phyloP scores from a whole-genome alignment of 2,797 vertebrate genomes.

The Petrocephalus sullivani region DNA sequence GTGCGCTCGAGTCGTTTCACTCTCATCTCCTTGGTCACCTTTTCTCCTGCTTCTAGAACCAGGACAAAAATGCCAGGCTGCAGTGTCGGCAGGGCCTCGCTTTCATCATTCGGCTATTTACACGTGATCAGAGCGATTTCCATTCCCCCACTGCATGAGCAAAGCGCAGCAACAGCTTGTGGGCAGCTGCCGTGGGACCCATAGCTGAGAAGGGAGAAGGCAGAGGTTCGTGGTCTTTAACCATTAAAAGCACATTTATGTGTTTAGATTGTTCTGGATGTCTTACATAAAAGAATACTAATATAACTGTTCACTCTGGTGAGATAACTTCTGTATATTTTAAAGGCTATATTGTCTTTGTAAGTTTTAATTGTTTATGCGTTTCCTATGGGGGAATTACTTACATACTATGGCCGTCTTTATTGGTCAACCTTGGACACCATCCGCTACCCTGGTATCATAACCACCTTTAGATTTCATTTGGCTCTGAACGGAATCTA shows the following conservation, averaged over 20 bases:
- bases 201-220: neutral
- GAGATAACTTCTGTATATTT: neutral
- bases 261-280: neutral
- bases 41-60: neutral
- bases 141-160: neutral
- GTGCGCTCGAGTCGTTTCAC: neutral
- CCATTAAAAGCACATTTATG: neutral
- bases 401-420: slow-evolving; percentile 1
- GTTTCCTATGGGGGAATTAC: neutral
- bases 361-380: neutral
- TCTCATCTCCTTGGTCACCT: neutral
- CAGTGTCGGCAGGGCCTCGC: neutral
- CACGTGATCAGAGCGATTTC: neutral
- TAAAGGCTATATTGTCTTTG: neutral
- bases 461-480: slow-evolving; percentile 59
- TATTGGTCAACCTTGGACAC: slow-evolving; percentile 20
- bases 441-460: slow-evolving; percentile 19
- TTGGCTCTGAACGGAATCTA: slow-evolving; percentile 50
- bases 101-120: neutral
- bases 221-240: neutral
- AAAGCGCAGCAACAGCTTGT: neutral
- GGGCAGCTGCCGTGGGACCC: neutral
- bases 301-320: neutral
- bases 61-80: neutral
- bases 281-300: neutral